phyloP scores from a whole-genome alignment of 2,113 vertebrate genomes.

The Lophius piscatorius region DNA sequence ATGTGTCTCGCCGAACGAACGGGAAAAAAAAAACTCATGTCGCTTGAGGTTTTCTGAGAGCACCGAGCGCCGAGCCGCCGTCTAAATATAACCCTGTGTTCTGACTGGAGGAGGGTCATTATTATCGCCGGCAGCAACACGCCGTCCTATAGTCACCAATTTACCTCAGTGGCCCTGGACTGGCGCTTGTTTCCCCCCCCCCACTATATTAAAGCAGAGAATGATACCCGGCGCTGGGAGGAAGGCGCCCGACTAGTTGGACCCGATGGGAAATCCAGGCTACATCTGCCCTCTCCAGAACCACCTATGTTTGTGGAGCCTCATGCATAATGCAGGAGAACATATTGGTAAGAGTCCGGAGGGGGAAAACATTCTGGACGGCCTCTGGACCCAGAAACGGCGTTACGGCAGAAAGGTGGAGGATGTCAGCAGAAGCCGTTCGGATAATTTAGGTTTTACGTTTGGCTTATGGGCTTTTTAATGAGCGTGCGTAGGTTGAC shows the following conservation, averaged over 20 bases:
- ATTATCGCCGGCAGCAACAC: conserved; percentile 6
- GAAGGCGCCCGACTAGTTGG: conserved; percentile 42
- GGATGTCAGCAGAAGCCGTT: too few species aligned
- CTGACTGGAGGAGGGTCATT: conserved; percentile 18
- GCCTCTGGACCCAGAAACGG: not conserved
- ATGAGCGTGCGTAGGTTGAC: too few species aligned
- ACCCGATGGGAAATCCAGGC: conserved; percentile 45
- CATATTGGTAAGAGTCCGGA: conserved; percentile 55
- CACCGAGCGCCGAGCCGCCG: conserved; percentile 38
- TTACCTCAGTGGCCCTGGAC: conserved; percentile 11
- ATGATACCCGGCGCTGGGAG: conserved; percentile 46
- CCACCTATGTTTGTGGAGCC: conserved; percentile 58
- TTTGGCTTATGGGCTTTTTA: too few species aligned
- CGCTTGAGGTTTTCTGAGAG: not conserved
- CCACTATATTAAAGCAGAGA: conserved; percentile 22
- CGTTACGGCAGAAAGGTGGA: too few species aligned
- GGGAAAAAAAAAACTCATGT: not conserved
- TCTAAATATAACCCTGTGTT: conserved; percentile 46
- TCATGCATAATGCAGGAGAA: conserved; percentile 67
- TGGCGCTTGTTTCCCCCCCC: conserved; percentile 35
- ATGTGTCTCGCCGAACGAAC: not conserved
- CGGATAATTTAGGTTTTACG: too few species aligned
- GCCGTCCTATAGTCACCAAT: conserved; percentile 25
- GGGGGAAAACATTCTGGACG: not conserved
- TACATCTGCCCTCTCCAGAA: conserved; percentile 67